Base-by-base conservation (phyloP, 2,797 vertebrate species). In the Clamator glandarius region DNA sequence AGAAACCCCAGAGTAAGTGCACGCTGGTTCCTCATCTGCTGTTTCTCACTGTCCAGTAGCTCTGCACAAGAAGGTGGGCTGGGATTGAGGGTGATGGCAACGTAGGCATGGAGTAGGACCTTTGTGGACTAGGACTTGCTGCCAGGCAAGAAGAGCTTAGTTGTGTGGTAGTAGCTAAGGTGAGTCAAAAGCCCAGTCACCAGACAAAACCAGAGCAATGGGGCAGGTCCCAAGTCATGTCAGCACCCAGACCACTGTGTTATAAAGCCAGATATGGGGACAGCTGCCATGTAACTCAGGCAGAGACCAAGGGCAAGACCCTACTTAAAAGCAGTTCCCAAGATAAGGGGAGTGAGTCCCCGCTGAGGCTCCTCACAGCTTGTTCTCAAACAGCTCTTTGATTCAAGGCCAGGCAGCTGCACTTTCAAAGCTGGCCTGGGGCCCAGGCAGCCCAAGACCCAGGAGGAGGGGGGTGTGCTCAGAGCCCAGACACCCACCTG, bases 351-450 rank as follows among this genome's bases (percentile, higher is more conserved):
- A 89, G 35, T 3, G 44, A 91, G 66, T 89, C 50, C 85, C 62
- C 0, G 12, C 57, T 15, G 62, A 74, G 33, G 68, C 83, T 95
- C 16, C 79, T 91, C 94, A 78, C 64, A 88, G 91, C 78, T 79
- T 94, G 81, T 89, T 93, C 90, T 94, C 90, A 92, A 95, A 89
- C 90, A 92, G 82, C 72, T 74, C 87, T 93, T 95, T 93, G 88
- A 92, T 92, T 91, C 88, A 84, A 92, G 85, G 85, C 88, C 90
- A 90, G 79, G 55, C 94, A 96, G 96, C 93, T 96, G 94, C 88
- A 36, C 85, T 84, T 90, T 70, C 79, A 84, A 70, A 86, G 85
- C 96, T 95, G 94, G 93, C 87, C 79, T 46, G 1, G 18, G 61
- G 92, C 93, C 94, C 90, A 81, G 87, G 50, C 90, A 86, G 62